Evolutionary conservation across 2,113 vertebrate genomes (phyloP).

Genomic region (Tachycineta bicolor): DNA sequence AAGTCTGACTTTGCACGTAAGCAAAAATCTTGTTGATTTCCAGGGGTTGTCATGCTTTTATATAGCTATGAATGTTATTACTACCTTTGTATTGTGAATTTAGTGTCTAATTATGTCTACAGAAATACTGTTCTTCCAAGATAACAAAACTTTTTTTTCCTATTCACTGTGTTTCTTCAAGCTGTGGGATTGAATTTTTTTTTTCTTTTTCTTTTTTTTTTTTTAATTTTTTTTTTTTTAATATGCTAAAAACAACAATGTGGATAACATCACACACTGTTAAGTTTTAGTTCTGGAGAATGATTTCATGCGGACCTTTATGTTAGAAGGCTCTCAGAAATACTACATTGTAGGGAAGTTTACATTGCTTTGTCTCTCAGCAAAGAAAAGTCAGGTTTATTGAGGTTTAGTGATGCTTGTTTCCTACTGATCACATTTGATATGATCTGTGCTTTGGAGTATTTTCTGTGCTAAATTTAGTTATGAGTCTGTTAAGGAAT

Average conservation of each 20-base stretch:
- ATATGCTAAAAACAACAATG: not conserved
- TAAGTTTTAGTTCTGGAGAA: slow-evolving; percentile 28
- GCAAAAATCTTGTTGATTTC: not conserved
- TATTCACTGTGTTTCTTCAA: not conserved
- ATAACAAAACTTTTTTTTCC: not conserved
- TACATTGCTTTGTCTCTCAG: not conserved
- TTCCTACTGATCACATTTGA: not conserved
- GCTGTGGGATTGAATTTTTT: not conserved
- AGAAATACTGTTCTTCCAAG: not conserved
- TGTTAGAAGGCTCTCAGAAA: not conserved
- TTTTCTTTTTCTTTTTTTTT: not conserved
- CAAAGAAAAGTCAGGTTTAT: not conserved
- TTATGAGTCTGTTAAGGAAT: not conserved
- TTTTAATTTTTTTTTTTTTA: not conserved
- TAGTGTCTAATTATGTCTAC: not conserved
- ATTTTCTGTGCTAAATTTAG: not conserved
- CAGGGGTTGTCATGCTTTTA: not conserved
- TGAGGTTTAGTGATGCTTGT: not conserved
- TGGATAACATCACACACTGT: not conserved
- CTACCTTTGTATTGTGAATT: not conserved
- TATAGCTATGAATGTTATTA: not conserved
- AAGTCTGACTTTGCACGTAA: not conserved
- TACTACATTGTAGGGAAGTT: not conserved
- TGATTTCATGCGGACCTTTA: not conserved
- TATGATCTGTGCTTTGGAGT: not conserved